Evolutionary conservation across 1,140 invertebrate species (phyloP).

Genomic region (Reticulitermes speratus): DNA sequence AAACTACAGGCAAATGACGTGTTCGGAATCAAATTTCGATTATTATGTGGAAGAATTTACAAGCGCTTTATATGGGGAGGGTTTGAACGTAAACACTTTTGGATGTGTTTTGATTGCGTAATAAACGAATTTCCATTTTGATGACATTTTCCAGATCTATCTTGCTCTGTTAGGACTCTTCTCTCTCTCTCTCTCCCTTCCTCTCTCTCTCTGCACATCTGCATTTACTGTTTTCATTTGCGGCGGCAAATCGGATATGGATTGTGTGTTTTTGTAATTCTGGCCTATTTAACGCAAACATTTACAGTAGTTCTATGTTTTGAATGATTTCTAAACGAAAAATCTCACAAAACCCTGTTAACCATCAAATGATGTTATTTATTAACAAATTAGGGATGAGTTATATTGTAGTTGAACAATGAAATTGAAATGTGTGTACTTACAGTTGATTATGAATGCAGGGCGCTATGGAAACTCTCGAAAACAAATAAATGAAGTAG

Average conservation of each 20-base stretch:
- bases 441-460: background rate
- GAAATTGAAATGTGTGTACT: background rate
- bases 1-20: background rate
- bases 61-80: background rate
- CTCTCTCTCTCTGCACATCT: background rate
- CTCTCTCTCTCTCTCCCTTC: too few relatives aligned
- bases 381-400: background rate
- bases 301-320: background rate
- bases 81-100: conserved; percentile 6
- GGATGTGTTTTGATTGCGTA: conserved; percentile 14
- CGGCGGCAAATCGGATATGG: background rate
- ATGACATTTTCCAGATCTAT: conserved; percentile 6
- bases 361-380: background rate
- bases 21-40: conserved; percentile 2
- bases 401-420: background rate
- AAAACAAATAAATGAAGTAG: background rate
- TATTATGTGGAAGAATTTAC: background rate
- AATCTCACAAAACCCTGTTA: background rate
- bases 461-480: background rate
- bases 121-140: conserved; percentile 19
- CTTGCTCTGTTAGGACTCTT: background rate
- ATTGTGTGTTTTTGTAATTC: conserved; percentile 7
- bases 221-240: background rate
- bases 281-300: background rate
- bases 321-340: background rate